Conservation (phyloP, 2,888 invertebrate species). For the Bruchidius siliquastri region DNA sequence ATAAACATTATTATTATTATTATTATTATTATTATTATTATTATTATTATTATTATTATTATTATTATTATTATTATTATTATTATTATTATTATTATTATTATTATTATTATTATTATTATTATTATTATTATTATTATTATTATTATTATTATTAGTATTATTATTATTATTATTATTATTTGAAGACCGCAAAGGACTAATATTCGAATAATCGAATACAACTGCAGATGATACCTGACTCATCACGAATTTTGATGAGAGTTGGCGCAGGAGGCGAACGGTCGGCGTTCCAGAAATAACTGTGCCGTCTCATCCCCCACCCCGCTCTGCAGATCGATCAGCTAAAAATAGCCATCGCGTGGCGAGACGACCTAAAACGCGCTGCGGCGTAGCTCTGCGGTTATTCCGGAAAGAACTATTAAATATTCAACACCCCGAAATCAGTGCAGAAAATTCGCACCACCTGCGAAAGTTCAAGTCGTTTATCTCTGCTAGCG, state of each 20-base stretch:
- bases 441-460: not conserved
- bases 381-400: not conserved
- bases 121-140: too few species aligned
- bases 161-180: too few species aligned
- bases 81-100: too few species aligned
- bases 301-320: conserved; percentile 37
- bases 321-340: conserved; percentile 41
- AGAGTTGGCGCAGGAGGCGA: not conserved
- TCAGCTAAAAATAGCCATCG: conserved; percentile 46
- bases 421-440: not conserved
- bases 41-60: too few species aligned
- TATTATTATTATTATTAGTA: too few species aligned
- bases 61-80: too few species aligned
- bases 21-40: too few species aligned
- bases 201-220: not conserved
- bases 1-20: too few species aligned
- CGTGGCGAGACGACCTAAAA: conserved; percentile 16
- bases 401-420: not conserved
- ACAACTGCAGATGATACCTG: not conserved
- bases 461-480: not conserved
- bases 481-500: not conserved
- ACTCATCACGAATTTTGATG: not conserved
- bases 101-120: too few species aligned
- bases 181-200: too few species aligned
- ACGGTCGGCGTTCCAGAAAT: conserved; percentile 38